These are phyloP conservation scores for Psettodes erumei DNA, from an alignment of 2,113 vertebrate species.

Conservation along the genomic window DNA sequence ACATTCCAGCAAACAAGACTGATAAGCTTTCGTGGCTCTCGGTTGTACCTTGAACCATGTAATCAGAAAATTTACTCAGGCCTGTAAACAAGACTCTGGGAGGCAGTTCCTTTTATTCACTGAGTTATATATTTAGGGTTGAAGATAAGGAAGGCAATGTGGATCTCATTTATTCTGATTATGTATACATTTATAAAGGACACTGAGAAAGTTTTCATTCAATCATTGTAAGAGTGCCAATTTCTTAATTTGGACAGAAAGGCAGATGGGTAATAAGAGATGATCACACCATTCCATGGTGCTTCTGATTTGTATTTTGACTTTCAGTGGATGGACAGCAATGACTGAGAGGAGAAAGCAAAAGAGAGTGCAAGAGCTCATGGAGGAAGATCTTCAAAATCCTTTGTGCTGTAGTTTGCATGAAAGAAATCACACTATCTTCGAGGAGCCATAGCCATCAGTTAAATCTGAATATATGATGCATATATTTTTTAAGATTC, in stretches of 20 bases:
- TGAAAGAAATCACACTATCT: too few species aligned
- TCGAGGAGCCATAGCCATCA: too few species aligned
- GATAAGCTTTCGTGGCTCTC: conserved; percentile 72
- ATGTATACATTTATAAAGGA: not conserved
- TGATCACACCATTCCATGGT: not conserved
- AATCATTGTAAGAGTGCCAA: not conserved
- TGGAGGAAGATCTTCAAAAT: too few species aligned
- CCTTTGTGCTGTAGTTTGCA: too few species aligned
- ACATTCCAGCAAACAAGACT: conserved; percentile 55
- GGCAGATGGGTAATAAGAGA: not conserved
- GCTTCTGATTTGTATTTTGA: not conserved
- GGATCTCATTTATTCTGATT: not conserved
- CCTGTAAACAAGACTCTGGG: conserved; percentile 44
- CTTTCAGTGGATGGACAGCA: not conserved
- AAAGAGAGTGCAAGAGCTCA: too few species aligned
- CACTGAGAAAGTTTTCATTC: not conserved
- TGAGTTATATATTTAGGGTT: conserved; percentile 20
- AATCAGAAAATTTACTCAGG: conserved; percentile 72
- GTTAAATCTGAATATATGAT: too few species aligned
- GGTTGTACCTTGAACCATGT: conserved; percentile 67
- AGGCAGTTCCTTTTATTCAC: conserved; percentile 44
- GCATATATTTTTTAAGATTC: too few species aligned
- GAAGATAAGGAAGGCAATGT: not conserved
- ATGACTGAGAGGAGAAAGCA: too few species aligned
- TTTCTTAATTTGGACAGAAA: not conserved